Base-by-base conservation (phyloP, 2,797 vertebrate genomes). In the Thaleichthys pacificus region DNA sequence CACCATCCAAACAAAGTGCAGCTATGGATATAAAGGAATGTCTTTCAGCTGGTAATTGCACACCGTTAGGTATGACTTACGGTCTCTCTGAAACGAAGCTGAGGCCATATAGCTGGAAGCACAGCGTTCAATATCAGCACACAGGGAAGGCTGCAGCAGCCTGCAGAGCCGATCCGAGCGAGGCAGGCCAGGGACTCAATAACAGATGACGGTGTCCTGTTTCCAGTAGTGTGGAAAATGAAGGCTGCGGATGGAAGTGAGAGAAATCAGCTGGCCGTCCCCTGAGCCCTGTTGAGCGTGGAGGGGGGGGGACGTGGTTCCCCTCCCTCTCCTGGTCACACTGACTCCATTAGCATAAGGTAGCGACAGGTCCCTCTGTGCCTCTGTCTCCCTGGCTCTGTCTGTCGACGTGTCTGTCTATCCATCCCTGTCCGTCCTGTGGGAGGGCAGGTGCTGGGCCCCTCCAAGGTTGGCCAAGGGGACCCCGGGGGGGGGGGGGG, bases 181-280 rank as follows among this genome's bases (percentile, higher is more conserved):
- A 57, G 51, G n/a, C 28, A 21, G 68, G 1, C 19, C 60, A 73
- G 72, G 77, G 77, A 80, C 72, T 78, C 80, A 81, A 71, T 83
- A 84, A 88, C 86, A 85, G 85, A 90, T 85, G 88, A 87, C 76
- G 84, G 78, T 85, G 86, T 88, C 86, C 79, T 87, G 80, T 88
- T 88, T 88, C 85, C 90, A 87, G 80, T 70, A 84, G 83, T 79
- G 86, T 89, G 85, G 84, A 89, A 88, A 90, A 89, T 87, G 72
- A 88, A 88, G 74, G 81, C 77, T 84, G 85, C 79, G 69, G 21
- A 64, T 79, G 70, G 77, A 86, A 88, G 85, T 84, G 80, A 86
- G 83, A 86, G 79, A 82, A 85, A 86, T 84, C 69, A 26, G 19
- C 73, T 57, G 58, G 56, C 65, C 74, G 38, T 85, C 82, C 71